phyloP scores from a whole-genome alignment of 2,797 vertebrate species.

The Sarcophilus harrisii region DNA sequence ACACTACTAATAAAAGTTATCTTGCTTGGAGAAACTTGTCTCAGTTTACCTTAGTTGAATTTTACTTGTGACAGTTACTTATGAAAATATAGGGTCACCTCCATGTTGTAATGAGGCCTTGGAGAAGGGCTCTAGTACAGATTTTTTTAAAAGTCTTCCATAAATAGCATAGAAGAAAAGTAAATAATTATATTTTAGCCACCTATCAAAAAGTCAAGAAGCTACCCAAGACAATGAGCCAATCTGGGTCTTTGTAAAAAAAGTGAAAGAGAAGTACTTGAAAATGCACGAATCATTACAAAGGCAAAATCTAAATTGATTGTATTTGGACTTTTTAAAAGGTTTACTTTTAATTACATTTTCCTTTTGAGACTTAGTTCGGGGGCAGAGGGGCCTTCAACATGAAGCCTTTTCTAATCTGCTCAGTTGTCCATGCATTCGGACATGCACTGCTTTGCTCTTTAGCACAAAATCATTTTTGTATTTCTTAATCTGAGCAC shows the following conservation, averaged over 20 bases:
- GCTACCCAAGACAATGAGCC: neutral
- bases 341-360: neutral
- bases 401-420: neutral
- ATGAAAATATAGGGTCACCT: neutral
- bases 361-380: neutral
- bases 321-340: neutral
- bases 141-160: neutral
- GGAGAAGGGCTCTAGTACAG: neutral
- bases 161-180: neutral
- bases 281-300: neutral
- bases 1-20: neutral
- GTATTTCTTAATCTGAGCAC: neutral
- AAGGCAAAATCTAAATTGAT: neutral
- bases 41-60: neutral
- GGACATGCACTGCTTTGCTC: neutral
- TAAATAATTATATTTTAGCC: neutral
- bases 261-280: neutral
- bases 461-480: neutral
- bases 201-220: neutral
- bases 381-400: neutral
- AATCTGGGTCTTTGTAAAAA: neutral
- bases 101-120: neutral
- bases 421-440: neutral
- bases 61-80: neutral
- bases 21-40: neutral